Base-by-base conservation (phyloP, 2,888 invertebrate genomes). In the Poecilus cupreus region DNA sequence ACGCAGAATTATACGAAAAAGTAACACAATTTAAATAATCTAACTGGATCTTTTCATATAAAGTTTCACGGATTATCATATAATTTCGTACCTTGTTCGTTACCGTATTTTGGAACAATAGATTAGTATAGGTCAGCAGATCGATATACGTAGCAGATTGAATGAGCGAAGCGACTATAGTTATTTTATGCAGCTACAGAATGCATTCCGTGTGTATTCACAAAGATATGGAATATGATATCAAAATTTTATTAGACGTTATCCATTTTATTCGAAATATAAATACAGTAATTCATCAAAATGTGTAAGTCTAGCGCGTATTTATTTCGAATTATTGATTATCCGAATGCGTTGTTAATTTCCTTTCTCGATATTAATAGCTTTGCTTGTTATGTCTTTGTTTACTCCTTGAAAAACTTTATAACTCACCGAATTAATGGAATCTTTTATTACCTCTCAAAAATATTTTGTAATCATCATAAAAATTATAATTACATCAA, bases 301-400 rank as follows among this genome's bases (percentile, higher is more conserved):
- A 60, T 54, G 54, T 60, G 26, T 2, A 32, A 43, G 43, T 43
- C 10, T n/a, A 43, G 10, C 43, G 43, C 10, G 43, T 43, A 43
- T 60, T 24, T 24, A 60, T 60, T 60, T 60, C 60, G 4, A 26
- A 60, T 26, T 60, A 60, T 60, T 60, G 26, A 32, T 60, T 60
- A 43, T 43, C 1, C 54, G 22, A 60, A 60, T 60, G 3, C 60
- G 24, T 60, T 13, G 24, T 26, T 60, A 60, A 60, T 60, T 60
- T 60, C 26, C 60, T 60, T 26, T 26, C 54, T 60, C 24, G 24
- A 10, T 24, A 60, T 60, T 60, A 13, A 60, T 60, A 60, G 60
- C 60, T 60, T 24, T 26, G 5, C 26, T 60, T 60, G 60, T 60
- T 60, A 60, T 60, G 60, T 60, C n/a, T 60, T 60, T 54, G 54